These are phyloP conservation scores for Drosophila lini DNA, from an alignment of 1,140 invertebrate genomes.

Conservation along the genomic window DNA sequence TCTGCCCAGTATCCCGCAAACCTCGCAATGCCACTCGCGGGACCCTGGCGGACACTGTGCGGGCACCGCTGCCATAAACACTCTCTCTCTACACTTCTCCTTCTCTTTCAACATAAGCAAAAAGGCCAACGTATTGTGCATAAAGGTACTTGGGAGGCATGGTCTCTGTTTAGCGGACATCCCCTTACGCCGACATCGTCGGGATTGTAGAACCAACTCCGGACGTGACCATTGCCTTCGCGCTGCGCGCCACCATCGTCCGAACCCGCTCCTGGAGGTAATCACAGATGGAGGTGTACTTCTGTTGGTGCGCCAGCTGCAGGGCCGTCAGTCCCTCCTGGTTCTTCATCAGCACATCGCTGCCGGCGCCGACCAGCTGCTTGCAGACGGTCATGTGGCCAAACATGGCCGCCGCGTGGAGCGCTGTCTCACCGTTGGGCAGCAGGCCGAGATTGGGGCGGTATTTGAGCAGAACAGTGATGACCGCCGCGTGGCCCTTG, in stretches of 20 bases:
- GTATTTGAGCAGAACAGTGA: conserved; percentile 92
- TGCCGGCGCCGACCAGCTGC: conserved; percentile 90
- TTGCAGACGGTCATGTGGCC: conserved; percentile 92
- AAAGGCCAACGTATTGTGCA: conserved; percentile 71
- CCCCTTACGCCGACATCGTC: conserved; percentile 57
- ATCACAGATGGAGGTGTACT: conserved; percentile 79
- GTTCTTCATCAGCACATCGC: conserved; percentile 88
- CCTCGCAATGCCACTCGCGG: no score
- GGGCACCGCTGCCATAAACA: conserved; percentile 1
- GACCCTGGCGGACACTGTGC: no score
- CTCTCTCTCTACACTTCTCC: conserved; percentile 8
- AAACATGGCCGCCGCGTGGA: conserved; percentile 95
- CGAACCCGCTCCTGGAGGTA: conserved; percentile 78
- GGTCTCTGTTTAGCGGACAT: conserved; percentile 13
- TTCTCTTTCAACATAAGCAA: conserved; percentile 39
- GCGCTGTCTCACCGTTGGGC: conserved; percentile 94
- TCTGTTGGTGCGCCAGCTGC: conserved; percentile 86
- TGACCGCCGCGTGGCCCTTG: conserved; percentile 95
- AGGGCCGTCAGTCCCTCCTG: conserved; percentile 89
- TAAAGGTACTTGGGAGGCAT: conserved; percentile 71
- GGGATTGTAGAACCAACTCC: conserved; percentile 25
- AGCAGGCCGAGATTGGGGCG: conserved; percentile 92
- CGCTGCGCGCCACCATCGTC: conserved; percentile 47
- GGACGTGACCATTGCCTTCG: conserved; percentile 47
- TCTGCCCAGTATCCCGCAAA: neutral